phyloP scores from a whole-genome alignment of 2,797 vertebrate species.

The Coendou prehensilis region DNA sequence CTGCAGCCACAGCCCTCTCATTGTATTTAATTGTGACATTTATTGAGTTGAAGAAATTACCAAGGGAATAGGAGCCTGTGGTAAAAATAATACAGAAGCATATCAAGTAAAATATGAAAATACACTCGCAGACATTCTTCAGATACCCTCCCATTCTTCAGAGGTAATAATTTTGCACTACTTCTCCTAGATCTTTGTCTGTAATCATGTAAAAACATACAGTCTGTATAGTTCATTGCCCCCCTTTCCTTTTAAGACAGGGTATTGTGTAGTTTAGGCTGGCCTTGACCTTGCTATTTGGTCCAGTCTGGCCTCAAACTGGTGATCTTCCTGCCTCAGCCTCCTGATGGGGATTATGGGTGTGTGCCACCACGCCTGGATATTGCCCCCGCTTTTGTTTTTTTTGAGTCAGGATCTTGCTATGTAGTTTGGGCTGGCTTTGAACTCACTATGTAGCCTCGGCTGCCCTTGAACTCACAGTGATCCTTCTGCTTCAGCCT shows the following conservation, averaged over 20 bases:
- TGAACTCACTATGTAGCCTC: too few relatives aligned
- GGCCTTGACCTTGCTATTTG: too few relatives aligned
- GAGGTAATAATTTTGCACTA: background rate
- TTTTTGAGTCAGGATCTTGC: too few relatives aligned
- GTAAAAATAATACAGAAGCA: background rate
- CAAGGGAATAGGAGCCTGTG: background rate
- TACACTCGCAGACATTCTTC: background rate
- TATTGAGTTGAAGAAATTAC: background rate
- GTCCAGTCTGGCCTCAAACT: too few relatives aligned
- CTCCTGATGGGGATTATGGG: too few relatives aligned
- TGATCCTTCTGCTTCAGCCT: too few relatives aligned
- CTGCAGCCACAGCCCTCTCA: background rate
- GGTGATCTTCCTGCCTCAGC: too few relatives aligned
- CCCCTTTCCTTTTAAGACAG: background rate
- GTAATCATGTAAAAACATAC: background rate
- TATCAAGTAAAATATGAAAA: conserved; percentile 36
- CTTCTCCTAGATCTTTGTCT: background rate
- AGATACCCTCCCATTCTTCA: background rate
- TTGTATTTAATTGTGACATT: background rate
- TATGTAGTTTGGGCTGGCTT: too few relatives aligned
- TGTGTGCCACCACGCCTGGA: too few relatives aligned
- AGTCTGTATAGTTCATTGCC: background rate
- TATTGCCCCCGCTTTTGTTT: too few relatives aligned
- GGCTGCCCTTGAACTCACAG: too few relatives aligned
- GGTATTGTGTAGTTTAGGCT: too few relatives aligned